A percentile compares a stretch with the other conserved stretches of the same genome.
These are phyloP conservation scores for Eupithecia pulchellata DNA, from an alignment of 2,888 invertebrate genomes.

Conservation along the genomic window DNA sequence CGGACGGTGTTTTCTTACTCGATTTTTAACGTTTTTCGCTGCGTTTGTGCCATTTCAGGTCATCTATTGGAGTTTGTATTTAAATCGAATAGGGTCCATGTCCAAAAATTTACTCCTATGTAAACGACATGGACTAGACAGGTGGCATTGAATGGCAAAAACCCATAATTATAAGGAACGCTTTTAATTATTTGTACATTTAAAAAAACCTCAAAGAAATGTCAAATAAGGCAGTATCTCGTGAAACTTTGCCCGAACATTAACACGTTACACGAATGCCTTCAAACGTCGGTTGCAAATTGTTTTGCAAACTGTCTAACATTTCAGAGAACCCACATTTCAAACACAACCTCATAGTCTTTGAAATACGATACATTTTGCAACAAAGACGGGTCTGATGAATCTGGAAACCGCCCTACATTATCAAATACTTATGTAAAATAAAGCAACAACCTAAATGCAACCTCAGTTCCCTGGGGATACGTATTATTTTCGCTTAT, in stretches of 20 bases:
- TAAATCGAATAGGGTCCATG: too few species aligned
- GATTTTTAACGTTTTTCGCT: too few species aligned
- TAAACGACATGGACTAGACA: too few species aligned
- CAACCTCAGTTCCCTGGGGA: not conserved
- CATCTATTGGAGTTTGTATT: too few species aligned
- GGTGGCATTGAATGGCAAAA: too few species aligned
- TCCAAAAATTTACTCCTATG: too few species aligned
- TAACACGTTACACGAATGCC: constrained; percentile 25
- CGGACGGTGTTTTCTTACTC: too few species aligned
- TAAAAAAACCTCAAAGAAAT: not conserved
- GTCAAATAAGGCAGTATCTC: not conserved
- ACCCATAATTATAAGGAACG: too few species aligned
- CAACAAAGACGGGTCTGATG: not conserved
- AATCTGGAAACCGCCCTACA: constrained; percentile 6
- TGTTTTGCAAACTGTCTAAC: constrained; percentile 62
- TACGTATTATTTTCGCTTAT: constrained; percentile 9
- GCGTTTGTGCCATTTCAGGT: too few species aligned
- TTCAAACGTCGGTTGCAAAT: constrained; percentile 55
- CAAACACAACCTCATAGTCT: not conserved
- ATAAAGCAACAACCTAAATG: constrained; percentile 4
- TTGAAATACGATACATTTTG: not conserved
- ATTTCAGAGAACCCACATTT: constrained; percentile 7
- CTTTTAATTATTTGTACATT: not conserved
- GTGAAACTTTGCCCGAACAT: constrained; percentile 17
- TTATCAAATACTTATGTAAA: not conserved